A percentile compares a stretch with the other conserved stretches of the same genome.
These are phyloP conservation scores for Seriola dumerili DNA, from an alignment of 2,113 vertebrate species.

Conservation along the genomic window DNA sequence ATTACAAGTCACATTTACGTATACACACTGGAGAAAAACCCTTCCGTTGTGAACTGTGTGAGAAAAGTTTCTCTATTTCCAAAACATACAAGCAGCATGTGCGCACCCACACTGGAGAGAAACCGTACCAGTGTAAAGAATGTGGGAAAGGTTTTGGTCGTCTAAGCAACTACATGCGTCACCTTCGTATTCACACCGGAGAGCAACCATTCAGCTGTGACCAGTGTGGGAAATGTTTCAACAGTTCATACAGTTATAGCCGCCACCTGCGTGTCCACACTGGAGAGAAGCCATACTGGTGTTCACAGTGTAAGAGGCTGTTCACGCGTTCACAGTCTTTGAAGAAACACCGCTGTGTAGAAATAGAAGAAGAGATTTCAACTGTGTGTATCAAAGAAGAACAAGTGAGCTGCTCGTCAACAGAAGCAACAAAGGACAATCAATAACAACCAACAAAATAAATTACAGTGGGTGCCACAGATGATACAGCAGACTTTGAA, in stretches of 20 bases:
- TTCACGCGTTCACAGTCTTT: conserved; percentile 48
- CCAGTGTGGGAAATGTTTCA: conserved; percentile 21
- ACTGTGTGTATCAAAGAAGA: background rate
- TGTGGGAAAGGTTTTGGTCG: conserved; percentile 38
- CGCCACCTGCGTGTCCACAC: conserved; percentile 18
- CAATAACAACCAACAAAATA: background rate
- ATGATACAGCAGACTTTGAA: background rate
- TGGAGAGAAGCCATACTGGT: conserved; percentile 33
- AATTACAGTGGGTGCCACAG: background rate
- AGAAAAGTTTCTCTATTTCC: conserved; percentile 15
- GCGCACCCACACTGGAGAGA: conserved; percentile 11
- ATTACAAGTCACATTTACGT: conserved; percentile 22
- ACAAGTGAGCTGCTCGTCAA: conserved; percentile 14
- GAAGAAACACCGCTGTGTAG: conserved; percentile 49
- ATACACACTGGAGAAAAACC: conserved; percentile 25
- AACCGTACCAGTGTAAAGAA: conserved; percentile 3
- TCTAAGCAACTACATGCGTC: conserved; percentile 41
- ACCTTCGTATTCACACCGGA: conserved; percentile 39
- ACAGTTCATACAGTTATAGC: conserved; percentile 9
- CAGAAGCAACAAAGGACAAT: background rate
- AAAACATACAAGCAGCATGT: conserved; percentile 15
- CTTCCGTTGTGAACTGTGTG: conserved; percentile 6
- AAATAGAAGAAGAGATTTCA: conserved; percentile 2
- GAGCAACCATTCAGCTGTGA: conserved; percentile 44
- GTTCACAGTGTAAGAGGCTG: conserved; percentile 43